A percentile compares a stretch with the other conserved stretches of the same genome.
These are phyloP conservation scores for Rhodophaea formosa DNA, from an alignment of 2,888 invertebrate genomes.

Conservation along the genomic window DNA sequence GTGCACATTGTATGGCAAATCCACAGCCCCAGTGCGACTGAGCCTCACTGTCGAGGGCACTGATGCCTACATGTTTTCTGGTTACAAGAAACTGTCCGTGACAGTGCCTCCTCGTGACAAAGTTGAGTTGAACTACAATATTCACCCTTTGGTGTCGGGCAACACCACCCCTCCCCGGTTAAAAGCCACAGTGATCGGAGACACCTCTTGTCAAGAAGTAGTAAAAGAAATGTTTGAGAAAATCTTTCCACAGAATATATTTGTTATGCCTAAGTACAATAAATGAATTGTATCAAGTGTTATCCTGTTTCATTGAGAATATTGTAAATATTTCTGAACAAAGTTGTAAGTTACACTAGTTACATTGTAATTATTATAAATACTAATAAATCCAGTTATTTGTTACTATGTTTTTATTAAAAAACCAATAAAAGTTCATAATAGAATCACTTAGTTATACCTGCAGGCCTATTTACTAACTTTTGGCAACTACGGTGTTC, in stretches of 20 bases:
- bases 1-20: constrained; percentile 87
- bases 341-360: constrained; percentile 64
- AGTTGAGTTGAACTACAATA: constrained; percentile 86
- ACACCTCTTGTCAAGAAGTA: constrained; percentile 57
- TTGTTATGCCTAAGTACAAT: constrained; percentile 79
- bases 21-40: constrained; percentile 85
- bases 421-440: background rate
- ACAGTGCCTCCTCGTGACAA: constrained; percentile 83
- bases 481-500: no score
- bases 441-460: no score
- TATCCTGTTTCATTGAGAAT: constrained; percentile 40
- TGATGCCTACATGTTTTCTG: constrained; percentile 97
- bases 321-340: constrained; percentile 72
- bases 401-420: constrained; percentile 47
- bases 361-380: constrained; percentile 62
- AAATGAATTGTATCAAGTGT: constrained; percentile 62
- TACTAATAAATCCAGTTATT: constrained; percentile 66
- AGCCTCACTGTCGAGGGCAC: constrained; percentile 89
- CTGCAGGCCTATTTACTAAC: no score
- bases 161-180: constrained; percentile 85
- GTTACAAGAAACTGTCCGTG: constrained; percentile 90
- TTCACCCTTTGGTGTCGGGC: constrained; percentile 89
- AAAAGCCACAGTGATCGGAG: constrained; percentile 75
- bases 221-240: constrained; percentile 74
- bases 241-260: constrained; percentile 74